Evolutionary conservation across 1,140 invertebrate species (phyloP).

Genomic region (Thrips palmi): DNA sequence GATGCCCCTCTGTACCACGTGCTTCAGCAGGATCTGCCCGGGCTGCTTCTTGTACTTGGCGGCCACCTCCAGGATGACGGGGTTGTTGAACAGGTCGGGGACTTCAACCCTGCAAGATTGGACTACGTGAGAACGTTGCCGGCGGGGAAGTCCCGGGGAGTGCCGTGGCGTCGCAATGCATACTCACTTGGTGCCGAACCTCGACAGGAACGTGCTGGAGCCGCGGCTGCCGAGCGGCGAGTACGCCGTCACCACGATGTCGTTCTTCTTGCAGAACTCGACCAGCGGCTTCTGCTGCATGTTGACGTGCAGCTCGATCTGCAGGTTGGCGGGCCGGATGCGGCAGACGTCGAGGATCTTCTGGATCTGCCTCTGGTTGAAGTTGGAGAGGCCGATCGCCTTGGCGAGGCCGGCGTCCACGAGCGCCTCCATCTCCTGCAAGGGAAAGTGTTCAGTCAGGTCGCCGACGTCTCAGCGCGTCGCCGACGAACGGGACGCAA

Average conservation of each 20-base stretch:
- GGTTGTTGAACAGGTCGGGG: slow-evolving; percentile 15
- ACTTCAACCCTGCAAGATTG: slow-evolving; percentile 22
- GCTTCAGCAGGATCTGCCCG: slow-evolving; percentile 23
- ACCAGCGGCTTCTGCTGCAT: slow-evolving; percentile 59
- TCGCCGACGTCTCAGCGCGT: not conserved
- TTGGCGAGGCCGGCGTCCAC: slow-evolving; percentile 16
- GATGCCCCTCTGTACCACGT: slow-evolving; percentile 21
- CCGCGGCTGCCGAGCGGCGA: slow-evolving; percentile 53
- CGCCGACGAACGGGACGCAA: not conserved
- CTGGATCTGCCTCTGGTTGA: slow-evolving; percentile 19
- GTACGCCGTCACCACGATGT: slow-evolving; percentile 64
- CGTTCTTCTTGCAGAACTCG: slow-evolving; percentile 47
- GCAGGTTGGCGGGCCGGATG: slow-evolving; percentile 22
- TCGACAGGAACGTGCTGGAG: not conserved
- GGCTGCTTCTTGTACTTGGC: slow-evolving; percentile 13
- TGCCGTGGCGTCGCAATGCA: not conserved
- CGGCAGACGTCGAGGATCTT: slow-evolving; percentile 15
- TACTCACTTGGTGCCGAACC: not conserved
- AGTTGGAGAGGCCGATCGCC: slow-evolving; percentile 23
- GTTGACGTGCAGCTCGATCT: slow-evolving; percentile 68
- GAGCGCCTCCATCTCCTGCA: slow-evolving; percentile 20
- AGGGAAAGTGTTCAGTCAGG: not conserved
- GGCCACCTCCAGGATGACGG: slow-evolving; percentile 13
- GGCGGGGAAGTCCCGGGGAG: not conserved
- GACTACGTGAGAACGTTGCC: too few species aligned